Evolutionary conservation across 2,888 invertebrate species (phyloP), one percentile per base, ranked within the genome.

Genomic region (Diloba caeruleocephala): DNA sequence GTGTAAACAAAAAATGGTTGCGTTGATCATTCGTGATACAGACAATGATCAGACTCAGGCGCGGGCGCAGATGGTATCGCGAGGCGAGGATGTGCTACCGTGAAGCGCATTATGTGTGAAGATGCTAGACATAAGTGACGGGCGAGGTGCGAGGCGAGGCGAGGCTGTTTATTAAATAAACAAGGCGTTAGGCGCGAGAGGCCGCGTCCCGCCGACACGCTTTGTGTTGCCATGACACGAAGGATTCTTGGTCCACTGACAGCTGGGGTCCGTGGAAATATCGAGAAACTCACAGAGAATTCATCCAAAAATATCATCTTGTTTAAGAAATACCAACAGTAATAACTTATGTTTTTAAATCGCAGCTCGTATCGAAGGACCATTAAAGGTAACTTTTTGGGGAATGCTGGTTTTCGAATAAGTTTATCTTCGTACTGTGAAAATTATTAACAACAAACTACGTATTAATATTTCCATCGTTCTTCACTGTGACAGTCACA

Each of bases 151-250:
- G 63, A 64, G 60, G 51, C 59, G 65, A 71, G 73, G 76, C 65
- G 74, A 71, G 74, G 60, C 71, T 89, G 86, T 90, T 89, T 90
- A 80, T 87, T 86, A 74, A 88, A 85, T 83, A 90, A 91, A 91
- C 89, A 89, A 78, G 72, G 70, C 67, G 62, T 63, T 67, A 60
- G 70, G 76, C 63, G 75, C 74, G 74, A 73, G 71, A 43, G 62
- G 52, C 45, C 73, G 75, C 68, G 64, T 62, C 21, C 12, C 34
- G 34, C 34, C 67, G 60, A 57, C 55, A 54, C 54, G 72, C 81
- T 83, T 89, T 88, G 87, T 88, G 74, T 57, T 50, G 62, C 59
- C 70, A 81, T 89, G 89, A 89, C 88, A 72, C 12, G 79, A 59
- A 57, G 44, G 54, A 70, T 73, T 75, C 68, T 65, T 53, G 46